phyloP scores from a whole-genome alignment of 2,113 vertebrate species.

The Noctilio leporinus region DNA sequence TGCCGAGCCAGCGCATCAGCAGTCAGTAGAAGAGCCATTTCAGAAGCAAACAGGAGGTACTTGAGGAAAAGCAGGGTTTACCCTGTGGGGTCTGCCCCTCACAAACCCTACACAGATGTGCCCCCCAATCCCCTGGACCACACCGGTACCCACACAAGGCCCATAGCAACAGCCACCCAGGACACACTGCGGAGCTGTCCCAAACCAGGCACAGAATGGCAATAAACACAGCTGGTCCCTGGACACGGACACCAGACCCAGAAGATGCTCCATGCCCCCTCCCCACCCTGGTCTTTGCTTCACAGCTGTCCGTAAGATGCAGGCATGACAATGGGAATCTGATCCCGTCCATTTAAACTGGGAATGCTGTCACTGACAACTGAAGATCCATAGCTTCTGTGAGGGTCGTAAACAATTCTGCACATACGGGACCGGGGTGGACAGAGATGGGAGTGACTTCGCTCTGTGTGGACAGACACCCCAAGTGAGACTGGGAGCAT shows the following conservation, averaged over 20 bases:
- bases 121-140: neutral
- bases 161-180: rapidly evolving
- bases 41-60: neutral
- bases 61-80: neutral
- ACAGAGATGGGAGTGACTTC: neutral
- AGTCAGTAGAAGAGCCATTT: neutral
- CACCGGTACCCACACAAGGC: neutral
- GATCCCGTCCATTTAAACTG: neutral
- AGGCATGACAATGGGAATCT: too few species aligned
- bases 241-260: neutral
- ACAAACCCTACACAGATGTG: rapidly evolving
- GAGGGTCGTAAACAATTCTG: neutral
- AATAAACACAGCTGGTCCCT: neutral
- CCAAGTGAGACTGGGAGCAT: too few species aligned
- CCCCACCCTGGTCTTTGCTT: neutral
- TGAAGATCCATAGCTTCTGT: neutral
- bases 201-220: too few species aligned
- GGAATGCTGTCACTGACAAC: neutral
- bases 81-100: rapidly evolving
- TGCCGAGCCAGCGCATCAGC: rapidly evolving
- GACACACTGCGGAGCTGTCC: rapidly evolving
- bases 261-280: rapidly evolving
- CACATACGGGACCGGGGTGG: rapidly evolving
- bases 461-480: neutral
- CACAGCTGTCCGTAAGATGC: rapidly evolving